Conservation (phyloP, 2,797 vertebrate species). For the Notamacropus eugenii region DNA sequence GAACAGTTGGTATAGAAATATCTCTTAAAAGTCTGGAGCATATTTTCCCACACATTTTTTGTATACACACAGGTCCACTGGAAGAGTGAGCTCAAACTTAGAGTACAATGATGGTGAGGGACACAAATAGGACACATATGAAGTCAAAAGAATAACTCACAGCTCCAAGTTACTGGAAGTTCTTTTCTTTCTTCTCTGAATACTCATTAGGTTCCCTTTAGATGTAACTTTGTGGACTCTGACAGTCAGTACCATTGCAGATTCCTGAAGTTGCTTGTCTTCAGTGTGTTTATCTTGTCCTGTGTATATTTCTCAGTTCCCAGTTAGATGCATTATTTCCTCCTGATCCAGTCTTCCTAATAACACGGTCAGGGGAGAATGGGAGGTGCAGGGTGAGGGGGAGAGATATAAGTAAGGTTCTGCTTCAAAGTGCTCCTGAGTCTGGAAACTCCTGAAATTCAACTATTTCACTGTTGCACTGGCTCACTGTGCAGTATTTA, state of each 20-base stretch:
- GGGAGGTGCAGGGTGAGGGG: neutral
- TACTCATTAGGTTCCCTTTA: neutral
- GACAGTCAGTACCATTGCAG: neutral
- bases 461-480: neutral
- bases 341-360: neutral
- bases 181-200: neutral
- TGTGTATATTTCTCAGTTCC: neutral
- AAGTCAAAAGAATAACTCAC: neutral
- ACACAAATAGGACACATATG: neutral
- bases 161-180: neutral
- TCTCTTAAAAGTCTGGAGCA: neutral
- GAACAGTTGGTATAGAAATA: neutral
- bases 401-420: neutral
- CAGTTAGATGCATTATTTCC: neutral
- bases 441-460: neutral
- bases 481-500: neutral
- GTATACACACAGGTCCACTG: neutral
- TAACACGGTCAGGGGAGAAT: neutral
- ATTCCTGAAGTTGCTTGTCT: neutral
- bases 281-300: neutral
- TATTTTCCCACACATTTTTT: neutral
- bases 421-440: neutral
- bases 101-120: neutral
- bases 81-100: neutral
- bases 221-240: neutral